These are phyloP conservation scores for Butorides virescens DNA, from an alignment of 2,113 vertebrate species.

Conservation along the genomic window DNA sequence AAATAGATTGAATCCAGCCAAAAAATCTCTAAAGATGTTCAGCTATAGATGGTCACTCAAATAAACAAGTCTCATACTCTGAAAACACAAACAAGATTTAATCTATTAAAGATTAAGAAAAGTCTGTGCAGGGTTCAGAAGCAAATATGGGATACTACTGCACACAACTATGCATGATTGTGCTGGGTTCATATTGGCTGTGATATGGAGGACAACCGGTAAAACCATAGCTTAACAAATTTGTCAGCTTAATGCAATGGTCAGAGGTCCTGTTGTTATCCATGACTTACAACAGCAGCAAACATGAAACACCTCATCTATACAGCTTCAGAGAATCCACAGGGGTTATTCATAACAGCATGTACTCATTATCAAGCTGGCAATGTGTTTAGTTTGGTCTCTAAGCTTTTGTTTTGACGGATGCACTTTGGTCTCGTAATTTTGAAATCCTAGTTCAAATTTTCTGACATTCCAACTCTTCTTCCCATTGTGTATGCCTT, in stretches of 20 bases:
- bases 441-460: conserved; percentile 47
- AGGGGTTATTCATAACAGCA: conserved; percentile 40
- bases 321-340: conserved; percentile 44
- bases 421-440: conserved; percentile 27
- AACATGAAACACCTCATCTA: conserved; percentile 45
- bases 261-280: conserved; percentile 58
- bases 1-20: neutral
- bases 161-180: neutral
- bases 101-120: neutral
- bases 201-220: neutral
- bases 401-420: conserved; percentile 47
- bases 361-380: conserved; percentile 50
- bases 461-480: conserved; percentile 17
- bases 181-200: neutral
- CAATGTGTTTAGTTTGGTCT: conserved; percentile 10
- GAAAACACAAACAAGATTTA: neutral
- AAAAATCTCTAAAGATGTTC: neutral
- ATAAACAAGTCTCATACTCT: neutral
- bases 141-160: neutral
- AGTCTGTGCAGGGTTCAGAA: neutral
- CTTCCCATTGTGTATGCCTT: neutral
- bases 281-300: conserved; percentile 50
- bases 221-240: conserved; percentile 61
- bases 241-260: conserved; percentile 29
- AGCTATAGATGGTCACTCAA: neutral